These are phyloP conservation scores for Clytia hemisphaerica DNA, from an alignment of 30 jellyfish, hydroid and myxozoan species.

Conservation along the genomic window DNA sequence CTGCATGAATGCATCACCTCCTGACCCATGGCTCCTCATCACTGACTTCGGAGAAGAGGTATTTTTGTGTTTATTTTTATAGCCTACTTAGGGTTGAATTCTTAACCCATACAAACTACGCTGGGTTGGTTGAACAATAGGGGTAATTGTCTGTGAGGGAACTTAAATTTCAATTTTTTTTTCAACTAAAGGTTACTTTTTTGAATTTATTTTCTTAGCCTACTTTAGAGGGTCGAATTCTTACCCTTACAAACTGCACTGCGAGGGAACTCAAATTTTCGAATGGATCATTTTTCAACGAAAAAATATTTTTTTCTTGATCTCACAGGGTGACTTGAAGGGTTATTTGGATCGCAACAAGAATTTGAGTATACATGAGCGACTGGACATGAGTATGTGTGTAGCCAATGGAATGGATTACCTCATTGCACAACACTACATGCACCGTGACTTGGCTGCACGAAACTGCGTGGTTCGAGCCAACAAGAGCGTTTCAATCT, in stretches of 20 bases:
- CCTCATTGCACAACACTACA: conserved; percentile 54
- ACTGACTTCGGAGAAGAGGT: conserved; percentile 83
- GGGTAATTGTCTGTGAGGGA: too few species aligned
- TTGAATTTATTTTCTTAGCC: too few species aligned
- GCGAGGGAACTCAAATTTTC: too few species aligned
- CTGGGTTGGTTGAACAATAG: too few species aligned
- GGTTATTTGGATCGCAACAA: conserved; percentile 26
- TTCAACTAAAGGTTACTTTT: too few species aligned
- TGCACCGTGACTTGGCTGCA: conserved; percentile 93
- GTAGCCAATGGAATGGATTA: conserved; percentile 86
- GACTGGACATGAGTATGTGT: conserved; percentile 44
- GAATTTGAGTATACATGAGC: conserved; percentile 19
- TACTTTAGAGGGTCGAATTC: too few species aligned
- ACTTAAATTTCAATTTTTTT: too few species aligned
- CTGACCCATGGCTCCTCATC: conserved; percentile 49
- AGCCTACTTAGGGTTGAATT: too few species aligned
- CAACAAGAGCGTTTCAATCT: conserved; percentile 59
- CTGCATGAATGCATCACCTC: conserved; percentile 33
- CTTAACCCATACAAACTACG: too few species aligned
- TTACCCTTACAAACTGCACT: too few species aligned
- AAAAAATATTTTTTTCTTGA: not conserved
- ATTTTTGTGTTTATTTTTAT: too few species aligned
- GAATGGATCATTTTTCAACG: too few species aligned
- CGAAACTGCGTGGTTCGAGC: conserved; percentile 81
- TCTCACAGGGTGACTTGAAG: conserved; percentile 77